Percentiles rank a stretch among this genome's conserved stretches.
Evolutionary conservation across 2,888 invertebrate genomes (phyloP).

Genomic region (Hybos culiciformis): DNA sequence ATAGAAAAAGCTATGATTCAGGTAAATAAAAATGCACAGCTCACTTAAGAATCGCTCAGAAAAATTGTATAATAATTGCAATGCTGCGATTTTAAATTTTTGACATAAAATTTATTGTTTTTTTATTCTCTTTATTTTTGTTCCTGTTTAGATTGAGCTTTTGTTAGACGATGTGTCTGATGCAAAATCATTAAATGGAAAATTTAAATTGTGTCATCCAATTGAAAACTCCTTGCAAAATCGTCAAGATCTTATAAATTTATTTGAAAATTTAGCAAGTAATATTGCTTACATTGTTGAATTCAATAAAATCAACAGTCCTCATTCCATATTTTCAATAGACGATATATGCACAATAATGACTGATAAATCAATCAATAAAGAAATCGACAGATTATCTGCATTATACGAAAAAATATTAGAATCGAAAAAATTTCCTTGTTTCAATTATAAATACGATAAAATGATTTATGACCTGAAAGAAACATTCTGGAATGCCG

Average conservation of each 20-base stretch:
- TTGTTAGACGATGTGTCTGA: too few species aligned
- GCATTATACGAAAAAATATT: conserved; percentile 58
- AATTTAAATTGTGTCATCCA: too few species aligned
- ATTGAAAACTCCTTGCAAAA: too few species aligned
- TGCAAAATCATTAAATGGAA: too few species aligned
- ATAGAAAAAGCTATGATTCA: too few species aligned
- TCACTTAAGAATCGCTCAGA: too few species aligned
- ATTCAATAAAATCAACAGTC: conserved; percentile 85
- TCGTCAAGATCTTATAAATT: conserved; percentile 55
- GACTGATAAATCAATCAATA: conserved; percentile 44
- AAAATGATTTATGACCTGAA: conserved; percentile 57
- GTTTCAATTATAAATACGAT: conserved; percentile 70
- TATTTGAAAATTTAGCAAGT: conserved; percentile 68
- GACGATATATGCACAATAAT: conserved; percentile 70
- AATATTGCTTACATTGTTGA: conserved; percentile 88
- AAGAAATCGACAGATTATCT: conserved; percentile 55
- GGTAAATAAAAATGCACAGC: too few species aligned
- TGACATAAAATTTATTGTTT: too few species aligned
- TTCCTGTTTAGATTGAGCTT: too few species aligned
- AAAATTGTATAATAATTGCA: too few species aligned
- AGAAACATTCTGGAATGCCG: conserved; percentile 53
- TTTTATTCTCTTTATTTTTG: too few species aligned
- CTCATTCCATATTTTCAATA: conserved; percentile 61
- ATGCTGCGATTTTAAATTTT: too few species aligned
- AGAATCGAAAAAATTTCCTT: conserved; percentile 50